These are phyloP conservation scores for Jaculus jaculus DNA, from an alignment of 2,113 vertebrate species.

Conservation along the genomic window DNA sequence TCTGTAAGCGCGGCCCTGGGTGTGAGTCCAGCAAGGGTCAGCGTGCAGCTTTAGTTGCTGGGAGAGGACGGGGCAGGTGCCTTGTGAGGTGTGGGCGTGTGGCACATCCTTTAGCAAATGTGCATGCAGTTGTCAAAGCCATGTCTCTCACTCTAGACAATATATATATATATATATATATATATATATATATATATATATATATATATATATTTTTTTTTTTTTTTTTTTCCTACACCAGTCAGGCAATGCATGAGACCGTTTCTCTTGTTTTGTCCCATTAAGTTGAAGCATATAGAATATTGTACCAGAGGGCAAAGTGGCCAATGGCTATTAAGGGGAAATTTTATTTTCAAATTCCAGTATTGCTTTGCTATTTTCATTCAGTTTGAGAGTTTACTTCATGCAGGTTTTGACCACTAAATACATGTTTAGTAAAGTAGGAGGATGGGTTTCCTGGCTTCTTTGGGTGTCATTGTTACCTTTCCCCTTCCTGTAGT, in stretches of 20 bases:
- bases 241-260: constrained; percentile 84
- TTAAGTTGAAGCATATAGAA: constrained; percentile 83
- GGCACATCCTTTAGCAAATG: constrained; percentile 90
- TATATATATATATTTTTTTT: too few species aligned
- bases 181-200: too few species aligned
- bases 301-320: constrained; percentile 86
- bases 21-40: constrained; percentile 86
- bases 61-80: constrained; percentile 89
- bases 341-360: constrained; percentile 69
- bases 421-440: neutral
- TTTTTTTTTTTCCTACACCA: constrained; percentile 83
- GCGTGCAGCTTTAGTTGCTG: constrained; percentile 87
- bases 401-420: neutral
- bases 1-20: constrained; percentile 87
- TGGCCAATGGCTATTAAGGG: constrained; percentile 85
- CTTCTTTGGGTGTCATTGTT: neutral
- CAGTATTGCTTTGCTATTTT: constrained; percentile 67
- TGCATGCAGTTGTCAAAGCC: constrained; percentile 87
- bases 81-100: constrained; percentile 88
- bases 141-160: constrained; percentile 83
- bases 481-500: neutral
- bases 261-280: constrained; percentile 84
- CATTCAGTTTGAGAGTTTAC: constrained; percentile 38
- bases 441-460: neutral
- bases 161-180: too few species aligned